Base-by-base conservation (phyloP, 2,888 invertebrate species). In the Xylota sylvarum region DNA sequence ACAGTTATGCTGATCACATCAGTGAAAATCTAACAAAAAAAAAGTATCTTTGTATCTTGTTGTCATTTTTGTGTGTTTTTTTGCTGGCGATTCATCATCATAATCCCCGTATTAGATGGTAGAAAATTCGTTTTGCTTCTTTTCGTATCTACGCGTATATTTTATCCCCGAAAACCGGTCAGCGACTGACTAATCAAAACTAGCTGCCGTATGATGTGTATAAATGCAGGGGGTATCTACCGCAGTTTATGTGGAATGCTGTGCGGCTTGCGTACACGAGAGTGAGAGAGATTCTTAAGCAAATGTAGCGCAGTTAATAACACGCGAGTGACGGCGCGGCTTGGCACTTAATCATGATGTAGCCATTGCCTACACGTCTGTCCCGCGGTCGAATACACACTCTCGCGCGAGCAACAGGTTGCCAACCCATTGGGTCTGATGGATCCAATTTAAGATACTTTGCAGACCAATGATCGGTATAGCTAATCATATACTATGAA, bases 341-440 rank as follows among this genome's bases (percentile, higher is more conserved):
- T 40, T 79, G 62, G 83, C 79, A 83, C 83, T 79, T 73, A 83
- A 83, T 73, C 79, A 83, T 73, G 65, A 78, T 72, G 78, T 30
- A 65, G 64, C 35, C n/a, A 19, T 83, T 72, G 79, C 73, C 78
- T 78, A 83, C 83, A 78, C 83, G 60, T 55, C 72, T 48, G 9
- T 58, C 7, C 35, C 12, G 30, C 9, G 64, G 14, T 46, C 30
- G 30, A 30, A 12, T 19, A 12, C n/a, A 60, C 35, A 65, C 46
- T 58, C 48, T 23, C 19, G 2, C 3, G 23, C 23, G 2, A 30
- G 50, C 43, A 80, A 74, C 80, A 80, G 80, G 80, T 80, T 80
- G 32, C 35, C 30, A 60, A 69, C 60, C 62, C 79, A 79, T 46
- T 64, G 65, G 27, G 46, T 40, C 62, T 64, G 60, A 72, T 23